These are phyloP conservation scores for Tyrannus savana DNA, from an alignment of 2,113 vertebrate genomes.

Conservation along the genomic window DNA sequence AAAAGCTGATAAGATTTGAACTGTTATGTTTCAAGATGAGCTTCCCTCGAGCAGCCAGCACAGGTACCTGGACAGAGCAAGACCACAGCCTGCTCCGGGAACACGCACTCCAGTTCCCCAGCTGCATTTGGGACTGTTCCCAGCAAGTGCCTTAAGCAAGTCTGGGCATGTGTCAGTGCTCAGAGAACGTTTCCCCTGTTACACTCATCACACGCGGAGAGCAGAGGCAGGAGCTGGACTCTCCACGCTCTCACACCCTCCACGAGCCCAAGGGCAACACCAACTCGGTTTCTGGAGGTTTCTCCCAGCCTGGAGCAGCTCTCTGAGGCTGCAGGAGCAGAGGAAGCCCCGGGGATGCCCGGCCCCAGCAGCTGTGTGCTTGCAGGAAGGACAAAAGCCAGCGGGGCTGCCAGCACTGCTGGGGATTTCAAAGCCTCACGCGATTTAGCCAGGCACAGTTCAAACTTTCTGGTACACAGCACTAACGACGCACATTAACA, in stretches of 20 bases:
- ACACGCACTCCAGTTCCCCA: rapidly evolving
- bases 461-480: constrained; percentile 37
- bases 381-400: constrained; percentile 60
- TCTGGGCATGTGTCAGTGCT: background rate
- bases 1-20: background rate
- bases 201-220: rapidly evolving
- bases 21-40: background rate
- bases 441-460: constrained; percentile 42
- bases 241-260: background rate
- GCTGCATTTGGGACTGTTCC: background rate
- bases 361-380: constrained; percentile 40
- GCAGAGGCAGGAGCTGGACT: rapidly evolving
- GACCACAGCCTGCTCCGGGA: background rate
- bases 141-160: constrained; percentile 2
- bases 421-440: constrained; percentile 61
- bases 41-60: background rate
- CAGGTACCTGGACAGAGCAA: background rate
- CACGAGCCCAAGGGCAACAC: background rate
- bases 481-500: background rate
- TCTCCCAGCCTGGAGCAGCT: constrained; percentile 25
- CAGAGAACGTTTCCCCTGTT: background rate
- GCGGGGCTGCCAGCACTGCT: constrained; percentile 37
- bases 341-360: background rate
- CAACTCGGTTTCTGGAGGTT: constrained; percentile 4
- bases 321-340: background rate